Conservation (phyloP, 2,113 vertebrate species). For the Platysteira castanea region DNA sequence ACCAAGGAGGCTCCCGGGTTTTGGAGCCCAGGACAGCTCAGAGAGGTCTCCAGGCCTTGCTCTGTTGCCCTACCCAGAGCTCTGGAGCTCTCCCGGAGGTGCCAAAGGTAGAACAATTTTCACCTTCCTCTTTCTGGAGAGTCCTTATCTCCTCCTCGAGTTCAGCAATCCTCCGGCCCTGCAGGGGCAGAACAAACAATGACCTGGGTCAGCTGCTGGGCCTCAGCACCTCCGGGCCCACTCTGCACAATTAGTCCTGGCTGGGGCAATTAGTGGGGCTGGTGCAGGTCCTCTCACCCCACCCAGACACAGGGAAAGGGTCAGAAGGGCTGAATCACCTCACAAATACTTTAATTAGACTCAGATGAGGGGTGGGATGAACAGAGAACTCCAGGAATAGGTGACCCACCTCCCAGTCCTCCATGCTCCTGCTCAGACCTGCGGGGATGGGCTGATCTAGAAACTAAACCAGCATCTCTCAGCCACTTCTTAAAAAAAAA, state of each 20-base stretch:
- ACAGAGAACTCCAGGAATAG: neutral
- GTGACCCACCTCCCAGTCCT: neutral
- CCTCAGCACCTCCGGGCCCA: neutral
- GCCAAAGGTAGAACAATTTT: neutral
- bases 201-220: neutral
- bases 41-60: neutral
- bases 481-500: neutral
- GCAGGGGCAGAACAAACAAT: neutral
- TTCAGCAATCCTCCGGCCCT: slow-evolving; percentile 79
- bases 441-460: neutral
- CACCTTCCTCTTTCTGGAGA: slow-evolving; percentile 71
- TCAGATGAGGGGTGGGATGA: neutral
- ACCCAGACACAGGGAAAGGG: neutral
- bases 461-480: neutral
- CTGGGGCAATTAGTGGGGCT: neutral
- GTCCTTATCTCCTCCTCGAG: slow-evolving; percentile 75
- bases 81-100: neutral
- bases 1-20: neutral
- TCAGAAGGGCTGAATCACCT: neutral
- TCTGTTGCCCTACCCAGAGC: neutral
- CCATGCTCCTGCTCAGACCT: neutral
- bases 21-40: neutral
- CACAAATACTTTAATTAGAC: neutral
- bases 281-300: neutral
- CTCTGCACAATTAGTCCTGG: neutral